Base-by-base conservation (phyloP, 2,888 invertebrate species). In the Caradrina kadenii region DNA sequence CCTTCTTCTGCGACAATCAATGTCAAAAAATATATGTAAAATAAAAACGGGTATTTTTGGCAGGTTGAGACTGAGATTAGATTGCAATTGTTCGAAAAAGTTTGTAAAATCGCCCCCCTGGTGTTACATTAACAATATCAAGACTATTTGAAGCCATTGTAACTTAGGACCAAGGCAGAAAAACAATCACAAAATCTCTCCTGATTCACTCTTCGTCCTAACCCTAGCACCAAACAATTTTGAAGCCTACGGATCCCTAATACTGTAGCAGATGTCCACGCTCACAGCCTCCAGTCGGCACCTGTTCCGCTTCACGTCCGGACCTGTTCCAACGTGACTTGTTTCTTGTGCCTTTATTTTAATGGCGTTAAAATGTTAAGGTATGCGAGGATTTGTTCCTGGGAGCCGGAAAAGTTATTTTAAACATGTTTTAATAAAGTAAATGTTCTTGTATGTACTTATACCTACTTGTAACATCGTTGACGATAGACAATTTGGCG, bases 301-400 rank as follows among this genome's bases (percentile, higher is more conserved):
- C 82, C 82, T 82, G 82, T 82, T 74, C 69, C 39, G 55, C 73
- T 71, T 70, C 76, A 59, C 54, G 63, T 73, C 59, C 62, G 49
- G 65, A 73, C 80, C 42, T 78, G 78, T 79, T 77, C 35, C 63
- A 54, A 63, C 72, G 11, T 56, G 69, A 68, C 68, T 68, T 55
- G 83, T 66, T 76, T 56, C 58, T 58, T 67, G 35, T 56, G 17
- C n/a, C 39, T 54, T 68, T 69, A 53, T 74, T 69, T 63, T 69
- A 67, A 64, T 54, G 22, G n/a, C 15, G 49, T 66, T 52, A 8
- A 74, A 50, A 42, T 74, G 13, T 49, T 11, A 8, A 63, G 22
- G 52, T 17, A 35, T 45, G 19, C 22, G 11, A 48, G n/a, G 17
- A 63, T 63, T 53, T 53, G 2, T 0, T 73, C 19, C 21, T 19